Evolutionary conservation across 2,797 vertebrate genomes (phyloP).

Genomic region (Rhyacichthys aspro): DNA sequence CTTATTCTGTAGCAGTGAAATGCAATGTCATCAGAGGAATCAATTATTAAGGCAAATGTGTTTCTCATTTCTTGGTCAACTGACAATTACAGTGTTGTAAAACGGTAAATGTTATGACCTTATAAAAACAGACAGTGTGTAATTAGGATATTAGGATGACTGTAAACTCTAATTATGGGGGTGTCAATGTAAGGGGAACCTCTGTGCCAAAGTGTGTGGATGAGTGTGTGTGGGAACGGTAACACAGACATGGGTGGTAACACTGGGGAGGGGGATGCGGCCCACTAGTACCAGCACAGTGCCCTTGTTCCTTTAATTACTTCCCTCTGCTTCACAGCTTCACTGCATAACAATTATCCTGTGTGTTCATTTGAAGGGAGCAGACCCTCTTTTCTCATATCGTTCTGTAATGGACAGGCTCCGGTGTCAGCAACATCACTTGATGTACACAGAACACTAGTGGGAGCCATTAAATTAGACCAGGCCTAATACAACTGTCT

Average conservation of each 20-base stretch:
- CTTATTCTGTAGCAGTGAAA: slow-evolving; percentile 2
- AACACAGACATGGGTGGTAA: slow-evolving; percentile 25
- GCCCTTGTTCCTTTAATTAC: slow-evolving; percentile 81
- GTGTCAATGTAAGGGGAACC: slow-evolving; percentile 36
- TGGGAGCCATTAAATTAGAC: slow-evolving; percentile 49
- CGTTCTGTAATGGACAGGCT: slow-evolving; percentile 38
- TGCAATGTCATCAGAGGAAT: slow-evolving; percentile 30
- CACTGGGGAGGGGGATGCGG: slow-evolving; percentile 43
- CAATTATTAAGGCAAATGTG: slow-evolving; percentile 25
- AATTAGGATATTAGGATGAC: slow-evolving; percentile 59
- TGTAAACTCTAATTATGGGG: slow-evolving; percentile 58
- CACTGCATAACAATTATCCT: slow-evolving; percentile 78
- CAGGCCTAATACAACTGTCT: slow-evolving; percentile 30
- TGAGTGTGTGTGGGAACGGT: slow-evolving; percentile 34
- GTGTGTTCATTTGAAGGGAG: slow-evolving; percentile 64
- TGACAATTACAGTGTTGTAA: slow-evolving; percentile 50
- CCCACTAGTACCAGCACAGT: slow-evolving; percentile 43
- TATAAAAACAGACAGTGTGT: slow-evolving; percentile 47
- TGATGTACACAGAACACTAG: slow-evolving; percentile 44
- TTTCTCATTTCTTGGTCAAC: slow-evolving; percentile 47
- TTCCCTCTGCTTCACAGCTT: slow-evolving; percentile 75
- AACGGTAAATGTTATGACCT: slow-evolving; percentile 54
- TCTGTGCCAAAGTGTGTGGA: slow-evolving; percentile 12
- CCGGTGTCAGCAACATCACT: slow-evolving; percentile 63
- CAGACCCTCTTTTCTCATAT: slow-evolving; percentile 44